Conservation (phyloP, 2,888 invertebrate genomes). For the Tenthredo mesomela region DNA sequence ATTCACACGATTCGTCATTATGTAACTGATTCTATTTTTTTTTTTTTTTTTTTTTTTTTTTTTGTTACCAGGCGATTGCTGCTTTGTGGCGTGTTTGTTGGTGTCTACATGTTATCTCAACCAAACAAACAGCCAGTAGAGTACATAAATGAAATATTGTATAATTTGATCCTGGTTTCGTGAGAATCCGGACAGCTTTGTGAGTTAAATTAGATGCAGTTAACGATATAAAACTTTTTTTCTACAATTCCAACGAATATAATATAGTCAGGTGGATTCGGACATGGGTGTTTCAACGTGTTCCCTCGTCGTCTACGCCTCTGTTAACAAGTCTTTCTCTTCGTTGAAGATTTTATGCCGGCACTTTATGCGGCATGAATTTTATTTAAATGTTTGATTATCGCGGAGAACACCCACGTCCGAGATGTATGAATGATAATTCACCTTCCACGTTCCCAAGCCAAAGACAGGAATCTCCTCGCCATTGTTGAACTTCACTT, state of each 20-base stretch:
- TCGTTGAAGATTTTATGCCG: background rate
- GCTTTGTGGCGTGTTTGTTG: background rate
- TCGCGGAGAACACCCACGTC: background rate
- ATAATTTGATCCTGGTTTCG: background rate
- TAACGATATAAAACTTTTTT: background rate
- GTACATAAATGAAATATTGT: background rate
- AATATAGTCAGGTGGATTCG: background rate
- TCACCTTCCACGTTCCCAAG: constrained; percentile 80
- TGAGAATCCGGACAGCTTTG: background rate
- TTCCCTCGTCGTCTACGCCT: background rate
- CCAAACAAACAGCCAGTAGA: background rate
- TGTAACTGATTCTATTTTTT: background rate
- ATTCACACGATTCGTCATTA: background rate
- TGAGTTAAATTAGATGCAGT: background rate
- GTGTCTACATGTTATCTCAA: background rate
- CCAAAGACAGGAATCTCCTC: constrained; percentile 78
- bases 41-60: background rate
- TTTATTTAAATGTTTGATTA: background rate
- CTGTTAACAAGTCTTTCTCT: background rate
- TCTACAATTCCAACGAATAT: background rate
- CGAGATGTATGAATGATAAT: constrained; percentile 52
- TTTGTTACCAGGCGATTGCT: background rate
- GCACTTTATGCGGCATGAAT: background rate
- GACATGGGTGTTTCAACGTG: background rate
- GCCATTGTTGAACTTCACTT: constrained; percentile 77